Evolutionary conservation across 2,113 vertebrate species (phyloP).

Genomic region (Trochalopteron elliotii): DNA sequence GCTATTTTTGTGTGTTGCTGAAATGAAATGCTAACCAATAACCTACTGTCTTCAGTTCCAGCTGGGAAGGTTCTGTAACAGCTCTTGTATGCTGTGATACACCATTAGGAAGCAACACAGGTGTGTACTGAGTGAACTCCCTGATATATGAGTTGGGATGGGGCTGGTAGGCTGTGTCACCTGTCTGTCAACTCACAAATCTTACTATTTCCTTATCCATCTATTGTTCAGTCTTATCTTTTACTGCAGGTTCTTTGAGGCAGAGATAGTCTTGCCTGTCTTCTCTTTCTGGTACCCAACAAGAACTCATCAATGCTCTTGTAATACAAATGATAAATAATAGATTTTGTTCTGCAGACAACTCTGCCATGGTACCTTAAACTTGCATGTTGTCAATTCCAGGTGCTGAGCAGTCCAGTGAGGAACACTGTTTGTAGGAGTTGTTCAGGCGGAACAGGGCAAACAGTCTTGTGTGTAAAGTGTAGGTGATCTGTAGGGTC

Average conservation of each 20-base stretch:
- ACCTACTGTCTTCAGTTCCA: not conserved
- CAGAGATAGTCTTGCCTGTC: not conserved
- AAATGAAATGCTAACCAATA: not conserved
- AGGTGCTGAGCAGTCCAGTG: not conserved
- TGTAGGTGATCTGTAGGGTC: not conserved
- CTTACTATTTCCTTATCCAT: not conserved
- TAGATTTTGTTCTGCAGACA: not conserved
- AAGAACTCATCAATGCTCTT: not conserved
- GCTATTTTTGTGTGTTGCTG: constrained; percentile 10
- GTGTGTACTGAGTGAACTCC: not conserved
- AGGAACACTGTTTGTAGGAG: not conserved
- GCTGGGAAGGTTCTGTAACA: not conserved
- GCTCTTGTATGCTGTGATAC: not conserved
- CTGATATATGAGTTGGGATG: not conserved
- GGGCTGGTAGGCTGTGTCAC: not conserved
- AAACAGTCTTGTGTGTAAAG: not conserved
- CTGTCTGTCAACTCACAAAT: not conserved
- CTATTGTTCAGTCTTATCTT: not conserved
- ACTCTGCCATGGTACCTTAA: not conserved
- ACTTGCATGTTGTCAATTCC: not conserved
- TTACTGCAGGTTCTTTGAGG: not conserved
- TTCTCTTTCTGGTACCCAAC: not conserved
- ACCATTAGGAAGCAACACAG: not conserved
- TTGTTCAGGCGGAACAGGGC: not conserved
- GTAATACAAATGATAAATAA: not conserved